phyloP scores from a whole-genome alignment of 2,888 invertebrate species.

The Muscina levida region DNA sequence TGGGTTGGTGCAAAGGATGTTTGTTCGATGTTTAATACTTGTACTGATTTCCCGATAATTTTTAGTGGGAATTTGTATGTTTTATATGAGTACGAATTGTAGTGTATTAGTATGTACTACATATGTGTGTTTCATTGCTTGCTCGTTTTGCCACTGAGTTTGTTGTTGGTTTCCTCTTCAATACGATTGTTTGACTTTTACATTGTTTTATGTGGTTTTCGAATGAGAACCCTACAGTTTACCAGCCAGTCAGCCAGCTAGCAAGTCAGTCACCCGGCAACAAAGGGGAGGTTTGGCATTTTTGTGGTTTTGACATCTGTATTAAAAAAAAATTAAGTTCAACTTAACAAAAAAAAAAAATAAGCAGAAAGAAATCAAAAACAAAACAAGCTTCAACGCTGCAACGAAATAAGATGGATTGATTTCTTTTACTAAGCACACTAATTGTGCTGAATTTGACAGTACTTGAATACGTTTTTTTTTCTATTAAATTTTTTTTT shows the following conservation, averaged over 20 bases:
- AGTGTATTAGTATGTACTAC: conserved; percentile 7
- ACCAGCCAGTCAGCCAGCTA: neutral
- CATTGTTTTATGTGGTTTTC: conserved; percentile 52
- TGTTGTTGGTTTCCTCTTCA: conserved; percentile 2
- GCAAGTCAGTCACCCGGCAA: no score
- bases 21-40: conserved; percentile 25
- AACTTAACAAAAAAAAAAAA: conserved; percentile 11
- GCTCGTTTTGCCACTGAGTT: neutral
- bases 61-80: conserved; percentile 30
- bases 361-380: neutral
- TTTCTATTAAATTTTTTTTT: neutral
- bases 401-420: conserved; percentile 24
- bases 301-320: conserved; percentile 65
- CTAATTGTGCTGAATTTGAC: conserved; percentile 35
- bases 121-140: conserved; percentile 19
- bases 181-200: conserved; percentile 53
- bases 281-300: conserved; percentile 28
- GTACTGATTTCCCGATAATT: neutral
- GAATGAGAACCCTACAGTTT: neutral
- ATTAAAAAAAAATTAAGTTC: conserved; percentile 29
- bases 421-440: conserved; percentile 26
- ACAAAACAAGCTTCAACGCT: conserved; percentile 6
- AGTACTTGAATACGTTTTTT: conserved; percentile 24
- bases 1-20: conserved; percentile 12
- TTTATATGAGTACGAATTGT: neutral